Percentiles rank a stretch among this genome's conserved stretches.
phyloP scores from a whole-genome alignment of 2,113 vertebrate genomes.

The Plestiodon gilberti region DNA sequence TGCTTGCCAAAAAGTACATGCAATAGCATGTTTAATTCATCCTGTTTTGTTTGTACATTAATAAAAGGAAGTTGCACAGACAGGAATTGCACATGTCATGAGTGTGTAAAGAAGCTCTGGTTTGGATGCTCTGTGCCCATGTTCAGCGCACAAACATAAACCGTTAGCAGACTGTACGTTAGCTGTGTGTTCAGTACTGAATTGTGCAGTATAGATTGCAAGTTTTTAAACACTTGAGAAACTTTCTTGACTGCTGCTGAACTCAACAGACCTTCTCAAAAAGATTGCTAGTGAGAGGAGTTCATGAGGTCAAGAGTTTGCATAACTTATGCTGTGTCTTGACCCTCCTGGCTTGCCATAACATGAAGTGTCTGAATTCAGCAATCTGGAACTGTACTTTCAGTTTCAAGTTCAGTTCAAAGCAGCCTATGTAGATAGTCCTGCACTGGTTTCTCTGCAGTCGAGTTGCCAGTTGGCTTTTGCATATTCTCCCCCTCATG shows the following conservation, averaged over 20 bases:
- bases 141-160: slow-evolving; percentile 49
- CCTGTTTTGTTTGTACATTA: slow-evolving; percentile 73
- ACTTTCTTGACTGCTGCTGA: neutral
- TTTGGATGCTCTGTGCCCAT: slow-evolving; percentile 37
- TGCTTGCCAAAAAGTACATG: slow-evolving; percentile 71
- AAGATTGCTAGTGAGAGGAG: neutral
- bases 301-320: neutral
- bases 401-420: too few species aligned
- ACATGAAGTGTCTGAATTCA: too few species aligned
- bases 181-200: slow-evolving; percentile 8
- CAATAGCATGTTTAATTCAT: slow-evolving; percentile 75
- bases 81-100: slow-evolving; percentile 62
- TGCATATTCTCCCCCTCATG: too few species aligned
- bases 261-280: neutral
- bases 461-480: too few species aligned
- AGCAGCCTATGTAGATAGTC: too few species aligned
- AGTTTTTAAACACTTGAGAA: neutral
- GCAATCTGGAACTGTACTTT: too few species aligned
- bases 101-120: slow-evolving; percentile 40
- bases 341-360: too few species aligned
- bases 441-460: too few species aligned
- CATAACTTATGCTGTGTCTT: too few species aligned
- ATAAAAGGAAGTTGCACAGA: slow-evolving; percentile 72
- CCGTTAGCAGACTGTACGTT: neutral
- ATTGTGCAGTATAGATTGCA: neutral